Percentiles rank a stretch among this genome's conserved stretches.
These are phyloP conservation scores for Perognathus longimembris DNA, from an alignment of 2,113 vertebrate species.

Conservation along the genomic window DNA sequence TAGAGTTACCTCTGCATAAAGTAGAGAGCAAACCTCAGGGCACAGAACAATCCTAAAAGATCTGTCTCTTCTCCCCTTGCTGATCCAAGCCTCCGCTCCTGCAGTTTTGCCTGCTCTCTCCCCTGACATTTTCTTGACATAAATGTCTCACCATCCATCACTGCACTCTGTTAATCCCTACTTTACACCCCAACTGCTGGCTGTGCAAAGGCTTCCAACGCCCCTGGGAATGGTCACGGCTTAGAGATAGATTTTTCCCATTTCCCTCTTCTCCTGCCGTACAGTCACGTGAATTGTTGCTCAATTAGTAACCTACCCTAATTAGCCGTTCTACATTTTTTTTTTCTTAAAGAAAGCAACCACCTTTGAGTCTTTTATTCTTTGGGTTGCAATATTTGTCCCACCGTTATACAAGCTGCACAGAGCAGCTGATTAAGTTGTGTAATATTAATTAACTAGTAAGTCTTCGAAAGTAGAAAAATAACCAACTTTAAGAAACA, in stretches of 20 bases:
- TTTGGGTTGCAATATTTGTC: conserved; percentile 60
- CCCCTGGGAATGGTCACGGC: background rate
- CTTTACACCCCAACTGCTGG: background rate
- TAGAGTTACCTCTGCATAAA: conserved; percentile 21
- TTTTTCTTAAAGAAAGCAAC: too few relatives aligned
- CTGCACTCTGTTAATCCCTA: background rate
- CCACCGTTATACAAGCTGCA: conserved; percentile 34
- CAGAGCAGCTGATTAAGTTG: conserved; percentile 64
- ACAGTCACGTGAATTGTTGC: conserved; percentile 38
- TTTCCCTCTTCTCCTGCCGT: background rate
- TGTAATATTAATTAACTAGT: conserved; percentile 50
- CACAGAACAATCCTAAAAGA: background rate
- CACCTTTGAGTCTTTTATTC: conserved; percentile 44
- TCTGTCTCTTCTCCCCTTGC: background rate
- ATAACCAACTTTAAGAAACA: conserved; percentile 71
- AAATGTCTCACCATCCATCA: background rate
- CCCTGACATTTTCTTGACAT: background rate
- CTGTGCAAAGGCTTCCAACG: background rate
- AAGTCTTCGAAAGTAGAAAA: conserved; percentile 73
- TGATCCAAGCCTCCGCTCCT: conserved; percentile 8
- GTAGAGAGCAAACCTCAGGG: background rate
- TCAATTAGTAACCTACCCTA: conserved; percentile 54
- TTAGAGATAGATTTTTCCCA: background rate
- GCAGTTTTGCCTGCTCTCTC: background rate
- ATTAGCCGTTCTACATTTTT: conserved; percentile 29